Base-by-base conservation (phyloP, 2,888 invertebrate genomes). In the Epsilonema sp. region DNA sequence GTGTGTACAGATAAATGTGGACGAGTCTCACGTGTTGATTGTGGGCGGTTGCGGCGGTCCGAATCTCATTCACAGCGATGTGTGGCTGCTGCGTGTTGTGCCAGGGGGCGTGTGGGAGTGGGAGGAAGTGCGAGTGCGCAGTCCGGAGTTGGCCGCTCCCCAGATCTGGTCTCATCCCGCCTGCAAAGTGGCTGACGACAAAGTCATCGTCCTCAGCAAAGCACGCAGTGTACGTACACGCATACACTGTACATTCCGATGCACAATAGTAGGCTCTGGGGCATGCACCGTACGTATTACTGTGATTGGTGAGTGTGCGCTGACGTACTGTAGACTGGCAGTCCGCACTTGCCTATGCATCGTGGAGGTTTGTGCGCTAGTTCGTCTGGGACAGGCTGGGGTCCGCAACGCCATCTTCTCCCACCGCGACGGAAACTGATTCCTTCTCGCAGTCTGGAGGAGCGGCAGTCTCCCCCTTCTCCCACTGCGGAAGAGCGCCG, bases 161-260 rank as follows among this genome's bases (percentile, higher is more conserved):
- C 81, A 83, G 61, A 78, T 87, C 63, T 87, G 87, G 84, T 86
- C 85, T 65, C 85, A 87, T 70, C 85, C 86, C 47, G 85, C 83
- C 44, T 86, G 86, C 66, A 78, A 75, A 68, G 78, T 68, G 37
- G 64, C 63, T 22, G 57, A 64, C 50, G 57, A 64, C 50, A 58
- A 55, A 46, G 53, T 67, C 16, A 61, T 67, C 3, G 58, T 67
- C 13, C 53, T 68, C 42, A 66, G 67, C 52, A 64, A 65, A 49
- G 54, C 60, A 11, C 55, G 54, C 3, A 61, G 58, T 47, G 54
- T 16, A 16, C 31, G n/a, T n/a, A n/a, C n/a, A n/a, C n/a, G n/a
- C n/a, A n/a, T n/a, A n/a, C n/a, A n/a, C n/a, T n/a, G n/a, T n/a
- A n/a, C n/a, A n/a, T n/a, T n/a, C n/a, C n/a, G n/a, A n/a, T n/a